Base-by-base conservation (phyloP, 2,113 vertebrate species). In the Formicarius rufipectus region DNA sequence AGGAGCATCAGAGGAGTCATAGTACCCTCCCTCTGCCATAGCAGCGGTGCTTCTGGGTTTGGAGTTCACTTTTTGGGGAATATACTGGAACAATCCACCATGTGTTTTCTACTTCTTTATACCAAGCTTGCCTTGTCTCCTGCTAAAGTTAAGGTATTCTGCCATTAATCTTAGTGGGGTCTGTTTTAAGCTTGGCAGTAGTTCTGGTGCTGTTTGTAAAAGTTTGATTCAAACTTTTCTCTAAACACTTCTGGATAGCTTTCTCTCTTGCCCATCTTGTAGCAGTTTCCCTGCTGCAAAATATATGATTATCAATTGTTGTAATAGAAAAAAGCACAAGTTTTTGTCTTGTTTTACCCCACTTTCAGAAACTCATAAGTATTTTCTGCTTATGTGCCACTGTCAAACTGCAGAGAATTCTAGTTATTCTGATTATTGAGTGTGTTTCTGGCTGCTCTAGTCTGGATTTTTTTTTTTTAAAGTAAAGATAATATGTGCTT, bases 121-220 rank as follows among this genome's bases (percentile, higher is more conserved):
- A 66, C 84, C 92, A 93, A 85, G 75, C 73, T 96, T 87, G n/a
- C 47, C 62, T 92, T 76, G 64, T 59, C 49, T 90, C n/a, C 76
- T 75, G 25, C 52, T 16, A 19, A 82, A 58, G 52, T 93, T 76
- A 53, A 33, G 63, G 40, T 21, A 4, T 67, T 92, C 53, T 75
- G 71, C 68, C 63, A 35, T 11, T 66, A 89, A 91, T 90, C 91
- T 87, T 73, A 47, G 45, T 95, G n/a, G 68, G 73, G 49, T 30
- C 42, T 68, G 17, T 55, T 74, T 66, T 66, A 87, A 93, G 78
- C 75, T 89, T 95, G 73, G 64, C 8, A 22, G 84, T 89, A 88
- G 22, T 95, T 91, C 76, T 96, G 97, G 97, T 97, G 97, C 97
- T 97, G 97, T 88, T 96, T 96, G 69, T 95, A 82, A 75, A 92